Conservation (phyloP, 1,140 invertebrate species). For the Dendrolimus punctatus region DNA sequence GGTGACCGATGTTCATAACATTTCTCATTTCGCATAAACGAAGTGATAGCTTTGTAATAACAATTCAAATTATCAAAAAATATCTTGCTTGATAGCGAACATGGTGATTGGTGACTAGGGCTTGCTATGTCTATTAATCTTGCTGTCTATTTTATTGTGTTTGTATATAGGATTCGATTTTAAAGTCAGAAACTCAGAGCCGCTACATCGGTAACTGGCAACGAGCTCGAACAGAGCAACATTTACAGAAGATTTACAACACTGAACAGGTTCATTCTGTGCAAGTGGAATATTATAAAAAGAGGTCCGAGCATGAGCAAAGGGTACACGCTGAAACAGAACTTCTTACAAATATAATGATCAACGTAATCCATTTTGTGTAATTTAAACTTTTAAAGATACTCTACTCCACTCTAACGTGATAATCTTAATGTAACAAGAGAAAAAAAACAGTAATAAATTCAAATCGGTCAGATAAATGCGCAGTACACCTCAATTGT, state of each 20-base stretch:
- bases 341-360: slow-evolving; percentile 39
- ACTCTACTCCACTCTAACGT: not conserved
- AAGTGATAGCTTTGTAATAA: too few relatives aligned
- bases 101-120: too few relatives aligned
- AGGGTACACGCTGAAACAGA: slow-evolving; percentile 51
- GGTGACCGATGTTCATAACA: too few relatives aligned
- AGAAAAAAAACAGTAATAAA: too few relatives aligned
- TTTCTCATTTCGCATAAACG: too few relatives aligned
- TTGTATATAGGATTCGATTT: slow-evolving; percentile 32
- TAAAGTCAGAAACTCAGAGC: slow-evolving; percentile 34
- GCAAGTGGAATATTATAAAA: slow-evolving; percentile 37
- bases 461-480: not conserved
- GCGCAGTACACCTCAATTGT: not conserved
- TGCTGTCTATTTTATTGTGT: not conserved
- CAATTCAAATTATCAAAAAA: too few relatives aligned
- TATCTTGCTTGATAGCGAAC: too few relatives aligned
- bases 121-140: too few relatives aligned
- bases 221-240: slow-evolving; percentile 43
- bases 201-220: slow-evolving; percentile 48
- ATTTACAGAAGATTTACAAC: slow-evolving; percentile 28
- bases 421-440: too few relatives aligned
- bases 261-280: slow-evolving; percentile 23
- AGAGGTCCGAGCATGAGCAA: slow-evolving; percentile 38
- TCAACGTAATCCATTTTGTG: slow-evolving; percentile 32
- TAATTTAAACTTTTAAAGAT: slow-evolving; percentile 2